A percentile compares a stretch with the other conserved stretches of the same genome.
Conservation (phyloP, 1,140 invertebrate genomes). For the Triops cancriformis region DNA sequence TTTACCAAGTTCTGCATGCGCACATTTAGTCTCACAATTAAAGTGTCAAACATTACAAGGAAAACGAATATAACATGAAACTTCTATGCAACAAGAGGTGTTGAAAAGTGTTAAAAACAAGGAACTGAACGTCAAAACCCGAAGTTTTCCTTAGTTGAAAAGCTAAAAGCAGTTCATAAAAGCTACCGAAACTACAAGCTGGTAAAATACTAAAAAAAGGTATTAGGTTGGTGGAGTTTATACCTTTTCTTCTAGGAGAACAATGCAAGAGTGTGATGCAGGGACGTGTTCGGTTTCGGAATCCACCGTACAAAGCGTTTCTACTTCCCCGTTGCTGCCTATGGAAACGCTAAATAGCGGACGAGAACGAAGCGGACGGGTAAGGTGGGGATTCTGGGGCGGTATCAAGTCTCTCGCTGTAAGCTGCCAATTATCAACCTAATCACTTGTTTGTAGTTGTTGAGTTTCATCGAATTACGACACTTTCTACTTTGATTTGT, state of each 20-base stretch:
- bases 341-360: conserved; percentile 15
- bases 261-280: neutral
- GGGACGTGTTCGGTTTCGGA: neutral
- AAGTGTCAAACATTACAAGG: no score
- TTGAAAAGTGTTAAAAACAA: no score
- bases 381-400: conserved; percentile 20
- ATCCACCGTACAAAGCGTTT: neutral
- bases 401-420: neutral
- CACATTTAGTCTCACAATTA: no score
- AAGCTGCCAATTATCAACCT: conserved; percentile 8
- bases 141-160: neutral
- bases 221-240: neutral
- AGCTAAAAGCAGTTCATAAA: neutral
- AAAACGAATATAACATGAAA: no score
- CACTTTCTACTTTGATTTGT: conserved; percentile 18
- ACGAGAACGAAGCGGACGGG: neutral
- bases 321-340: neutral
- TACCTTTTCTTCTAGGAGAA: neutral
- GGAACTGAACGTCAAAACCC: no score
- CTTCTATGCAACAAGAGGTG: no score
- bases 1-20: no score
- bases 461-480: neutral
- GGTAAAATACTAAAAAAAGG: neutral
- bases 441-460: neutral
- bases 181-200: neutral